Evolutionary conservation across 1,140 invertebrate species (phyloP).

Genomic region (Aphaenogaster floridana): DNA sequence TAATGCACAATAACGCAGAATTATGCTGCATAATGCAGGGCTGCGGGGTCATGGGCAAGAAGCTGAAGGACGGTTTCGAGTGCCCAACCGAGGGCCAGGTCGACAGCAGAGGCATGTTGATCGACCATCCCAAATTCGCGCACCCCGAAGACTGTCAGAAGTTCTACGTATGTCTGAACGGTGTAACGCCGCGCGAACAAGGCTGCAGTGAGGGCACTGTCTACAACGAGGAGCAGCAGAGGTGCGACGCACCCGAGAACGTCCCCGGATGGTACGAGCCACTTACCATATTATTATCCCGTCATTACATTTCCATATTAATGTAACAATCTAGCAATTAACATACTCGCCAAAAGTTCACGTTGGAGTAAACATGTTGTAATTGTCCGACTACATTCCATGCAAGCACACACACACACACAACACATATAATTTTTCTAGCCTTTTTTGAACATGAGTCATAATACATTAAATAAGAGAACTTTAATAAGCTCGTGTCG

Average conservation of each 20-base stretch:
- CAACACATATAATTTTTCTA: not conserved
- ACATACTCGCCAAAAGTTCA: not conserved
- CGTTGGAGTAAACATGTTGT: not conserved
- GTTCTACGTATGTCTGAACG: conserved; percentile 96
- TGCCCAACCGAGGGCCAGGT: conserved; percentile 91
- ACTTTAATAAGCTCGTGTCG: not conserved
- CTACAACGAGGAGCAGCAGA: conserved; percentile 94
- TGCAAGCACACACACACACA: not conserved
- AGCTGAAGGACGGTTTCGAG: conserved; percentile 93
- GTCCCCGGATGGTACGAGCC: conserved; percentile 93
- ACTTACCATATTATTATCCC: not conserved
- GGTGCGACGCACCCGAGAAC: conserved; percentile 95
- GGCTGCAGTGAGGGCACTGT: conserved; percentile 95
- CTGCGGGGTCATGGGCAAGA: conserved; percentile 87
- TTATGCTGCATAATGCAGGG: conserved; percentile 73
- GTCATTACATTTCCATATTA: not conserved
- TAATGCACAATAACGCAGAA: not conserved
- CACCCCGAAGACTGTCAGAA: conserved; percentile 95
- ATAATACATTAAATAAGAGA: not conserved
- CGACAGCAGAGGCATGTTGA: conserved; percentile 90
- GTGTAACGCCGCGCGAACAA: conserved; percentile 93
- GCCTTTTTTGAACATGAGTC: not conserved
- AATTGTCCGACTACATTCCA: not conserved
- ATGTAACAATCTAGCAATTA: not conserved
- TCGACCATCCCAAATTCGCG: conserved; percentile 95